Evolutionary conservation across 2,113 vertebrate genomes (phyloP), one percentile per base, ranked within the genome.

Genomic region (Leptosomus discolor): DNA sequence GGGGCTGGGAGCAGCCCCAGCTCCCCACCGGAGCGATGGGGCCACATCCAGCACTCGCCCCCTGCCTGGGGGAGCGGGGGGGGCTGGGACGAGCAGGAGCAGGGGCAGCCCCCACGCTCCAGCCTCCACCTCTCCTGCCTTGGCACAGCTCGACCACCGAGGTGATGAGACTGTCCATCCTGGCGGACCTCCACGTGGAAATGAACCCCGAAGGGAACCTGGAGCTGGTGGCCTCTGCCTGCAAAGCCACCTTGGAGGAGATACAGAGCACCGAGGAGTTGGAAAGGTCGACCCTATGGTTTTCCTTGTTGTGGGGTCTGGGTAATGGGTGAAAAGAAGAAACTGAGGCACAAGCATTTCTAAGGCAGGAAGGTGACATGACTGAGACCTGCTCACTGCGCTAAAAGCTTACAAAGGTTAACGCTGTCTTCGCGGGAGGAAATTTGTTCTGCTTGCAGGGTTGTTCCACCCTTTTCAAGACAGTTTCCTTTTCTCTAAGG

Each of bases 131-230:
- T 90, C 67, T 60, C 74, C 48, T 68, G 23, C 63, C 11, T 50
- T 0, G 18, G 16, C 54, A 30, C 85, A 96, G 97, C 58, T 57
- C 90, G 0, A 7, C 9, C 50, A 64, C 57, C 70, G 79, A 57
- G 88, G 53, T 16, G 53, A 51, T 45, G 30, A 87, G 50, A 8
- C 36, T 97, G 70, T 90, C 90, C 93, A 83, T 97, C 78, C 34
- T 64, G 61, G 94, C 90, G 0, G 88, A 96, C 2, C 70, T 97
- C 39, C 95, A 92, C 0, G 50, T 95, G 58, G 96, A 96, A 4
- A 90, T 96, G 97, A 96, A 79, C 57, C 61, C 88, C 0, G 90
- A 95, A 8, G 95, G 22, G n/a, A 93, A 96, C 88, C 81, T 97
- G 90, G 95, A 96, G 37, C 29, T 96, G 78, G 85, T 71, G 45